phyloP scores from a whole-genome alignment of 1,140 invertebrate species.

The Habropoda laboriosa region DNA sequence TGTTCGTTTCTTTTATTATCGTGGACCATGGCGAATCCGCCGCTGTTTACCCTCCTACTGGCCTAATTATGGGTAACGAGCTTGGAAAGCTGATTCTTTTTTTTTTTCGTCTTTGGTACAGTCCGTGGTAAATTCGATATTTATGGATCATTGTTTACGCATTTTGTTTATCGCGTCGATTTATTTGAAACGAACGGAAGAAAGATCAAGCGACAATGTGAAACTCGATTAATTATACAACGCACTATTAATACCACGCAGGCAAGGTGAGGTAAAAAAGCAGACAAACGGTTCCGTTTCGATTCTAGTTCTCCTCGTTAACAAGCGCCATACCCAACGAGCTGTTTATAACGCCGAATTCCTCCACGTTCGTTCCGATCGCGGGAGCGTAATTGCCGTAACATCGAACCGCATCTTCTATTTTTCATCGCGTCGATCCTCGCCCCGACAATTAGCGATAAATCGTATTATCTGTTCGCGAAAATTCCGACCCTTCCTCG shows the following conservation, averaged over 20 bases:
- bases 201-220: no score
- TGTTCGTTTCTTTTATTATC: slow-evolving; percentile 34
- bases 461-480: slow-evolving; percentile 18
- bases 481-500: slow-evolving; percentile 1
- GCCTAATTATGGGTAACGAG: slow-evolving; percentile 49
- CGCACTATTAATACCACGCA: not conserved
- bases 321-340: slow-evolving; percentile 18
- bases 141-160: not conserved
- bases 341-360: slow-evolving; percentile 31
- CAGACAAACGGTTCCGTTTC: no score
- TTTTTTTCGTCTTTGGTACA: no score
- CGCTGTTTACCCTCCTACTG: slow-evolving; percentile 24
- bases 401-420: slow-evolving; percentile 11
- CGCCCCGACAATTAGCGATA: slow-evolving; percentile 17
- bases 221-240: no score
- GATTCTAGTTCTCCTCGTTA: not conserved
- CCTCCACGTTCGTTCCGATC: not conserved
- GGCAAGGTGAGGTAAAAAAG: not conserved
- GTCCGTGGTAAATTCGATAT: no score
- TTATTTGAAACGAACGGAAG: no score
- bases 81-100: slow-evolving; percentile 27
- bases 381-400: slow-evolving; percentile 23
- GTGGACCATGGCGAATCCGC: not conserved
- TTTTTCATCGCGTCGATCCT: not conserved
- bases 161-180: not conserved